Conservation (phyloP, 2,797 vertebrate species). For the Botia almorhae region DNA sequence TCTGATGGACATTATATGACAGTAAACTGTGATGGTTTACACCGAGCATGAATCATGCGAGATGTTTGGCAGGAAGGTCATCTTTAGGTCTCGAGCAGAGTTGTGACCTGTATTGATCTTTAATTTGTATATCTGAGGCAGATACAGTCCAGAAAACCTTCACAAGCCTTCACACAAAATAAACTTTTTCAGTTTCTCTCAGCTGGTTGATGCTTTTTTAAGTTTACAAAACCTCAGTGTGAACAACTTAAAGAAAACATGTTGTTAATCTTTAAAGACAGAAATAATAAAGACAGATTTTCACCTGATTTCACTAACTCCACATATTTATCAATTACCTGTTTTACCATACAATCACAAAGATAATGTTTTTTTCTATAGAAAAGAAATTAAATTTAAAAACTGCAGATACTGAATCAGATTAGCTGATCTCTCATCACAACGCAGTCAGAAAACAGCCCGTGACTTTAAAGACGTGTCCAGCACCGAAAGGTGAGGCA, state of each 20-base stretch:
- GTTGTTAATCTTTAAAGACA: neutral
- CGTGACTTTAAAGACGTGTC: constrained; percentile 38
- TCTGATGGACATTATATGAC: too few species aligned
- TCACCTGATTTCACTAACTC: neutral
- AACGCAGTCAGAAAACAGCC: neutral
- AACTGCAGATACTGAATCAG: too few species aligned
- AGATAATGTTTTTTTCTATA: too few species aligned
- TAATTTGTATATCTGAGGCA: neutral
- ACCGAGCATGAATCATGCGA: neutral
- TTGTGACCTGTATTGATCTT: neutral
- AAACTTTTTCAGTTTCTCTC: neutral
- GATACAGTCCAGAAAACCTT: neutral
- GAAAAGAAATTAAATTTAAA: too few species aligned
- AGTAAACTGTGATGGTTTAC: neutral
- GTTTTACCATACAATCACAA: neutral
- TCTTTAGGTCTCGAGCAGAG: neutral
- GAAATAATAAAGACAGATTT: neutral
- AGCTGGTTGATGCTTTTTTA: neutral
- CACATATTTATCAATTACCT: neutral
- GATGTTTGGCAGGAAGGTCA: neutral
- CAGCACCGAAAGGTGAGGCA: constrained; percentile 26
- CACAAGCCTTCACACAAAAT: neutral
- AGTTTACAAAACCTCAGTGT: neutral
- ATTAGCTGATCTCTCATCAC: too few species aligned
- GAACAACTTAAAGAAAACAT: neutral